Base-by-base conservation (phyloP, 2,888 invertebrate species). In the Pristionchus exspectatus region DNA sequence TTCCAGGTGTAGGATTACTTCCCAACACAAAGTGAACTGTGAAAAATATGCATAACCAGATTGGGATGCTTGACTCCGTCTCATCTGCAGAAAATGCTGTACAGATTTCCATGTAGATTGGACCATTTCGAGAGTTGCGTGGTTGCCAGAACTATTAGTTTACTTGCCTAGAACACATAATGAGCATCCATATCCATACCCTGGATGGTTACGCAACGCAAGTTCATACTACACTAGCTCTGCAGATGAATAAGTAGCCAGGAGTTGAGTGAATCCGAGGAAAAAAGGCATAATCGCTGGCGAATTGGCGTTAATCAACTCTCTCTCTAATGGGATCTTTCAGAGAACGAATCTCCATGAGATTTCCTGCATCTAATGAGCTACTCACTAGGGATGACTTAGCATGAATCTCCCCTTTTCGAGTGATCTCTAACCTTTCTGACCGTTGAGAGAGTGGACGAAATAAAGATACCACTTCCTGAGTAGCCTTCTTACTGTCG, bases 281-380 rank as follows among this genome's bases (percentile, higher is more conserved):
- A 74, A 74, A 30, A 74, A 38, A 21, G 18, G 74, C 38, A 74
- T 74, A 74, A 74, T 74, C 74, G 74, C 9, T 38, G 44, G 7
- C 74, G 38, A 74, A 38, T 69, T 69, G 74, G 38, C 38, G 38
- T 38, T 74, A 74, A 38, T 38, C 74, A 74, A 74, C 33, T 63
- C 38, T 33, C 38, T 16, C 30, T 7, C 14, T 30, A 18, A 2
- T 10, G 12, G 27, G n/a, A 74, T 33, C 27, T 9, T 74, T 74
- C 74, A 74, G 3, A 74, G 74, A 74, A 74, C 74, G 74, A 74
- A 74, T 38, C 16, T 33, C 38, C 27, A 38, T 5, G 33, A 74
- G 59, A 74, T 18, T 74, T 38, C 38, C 74, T 74, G 74, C 74
- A 74, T 74, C 38, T 38, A 38, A 74, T 74, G 74, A 74, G 74